Percentiles rank a stretch among this genome's conserved stretches.
phyloP scores from a whole-genome alignment of 2,888 invertebrate genomes.

The Cinara cedri region DNA sequence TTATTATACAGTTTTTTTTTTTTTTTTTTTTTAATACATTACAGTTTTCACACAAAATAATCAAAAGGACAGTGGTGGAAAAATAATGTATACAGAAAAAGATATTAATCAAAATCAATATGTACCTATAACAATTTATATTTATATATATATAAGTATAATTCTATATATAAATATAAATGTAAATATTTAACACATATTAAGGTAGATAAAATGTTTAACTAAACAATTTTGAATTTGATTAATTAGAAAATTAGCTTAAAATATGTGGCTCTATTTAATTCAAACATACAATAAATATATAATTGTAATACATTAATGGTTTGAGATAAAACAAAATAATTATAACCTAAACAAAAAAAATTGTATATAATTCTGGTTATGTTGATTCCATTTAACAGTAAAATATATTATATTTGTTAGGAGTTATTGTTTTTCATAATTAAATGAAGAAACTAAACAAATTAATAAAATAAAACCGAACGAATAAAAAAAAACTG shows the following conservation, averaged over 20 bases:
- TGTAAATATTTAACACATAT: background rate
- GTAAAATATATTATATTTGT: constrained; percentile 17
- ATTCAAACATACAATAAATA: constrained; percentile 38
- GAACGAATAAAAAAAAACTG: constrained; percentile 34
- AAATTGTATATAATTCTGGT: constrained; percentile 16
- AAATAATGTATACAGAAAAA: constrained; percentile 36
- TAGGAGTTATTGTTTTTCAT: constrained; percentile 23
- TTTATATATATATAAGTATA: background rate
- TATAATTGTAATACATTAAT: constrained; percentile 41
- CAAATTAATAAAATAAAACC: constrained; percentile 28
- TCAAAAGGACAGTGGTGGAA: constrained; percentile 42
- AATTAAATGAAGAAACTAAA: constrained; percentile 6
- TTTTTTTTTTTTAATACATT: constrained; percentile 48
- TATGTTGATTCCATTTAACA: constrained; percentile 7
- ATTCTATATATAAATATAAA: background rate
- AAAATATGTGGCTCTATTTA: constrained; percentile 25
- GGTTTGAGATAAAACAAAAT: constrained; percentile 38
- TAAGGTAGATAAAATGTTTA: background rate
- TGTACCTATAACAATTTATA: too few relatives aligned
- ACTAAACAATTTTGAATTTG: constrained; percentile 12
- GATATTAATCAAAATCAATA: background rate
- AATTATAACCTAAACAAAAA: constrained; percentile 35
- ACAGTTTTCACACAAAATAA: constrained; percentile 44
- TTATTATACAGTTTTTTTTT: constrained; percentile 50
- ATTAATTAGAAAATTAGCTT: constrained; percentile 24